Evolutionary conservation across 1,140 invertebrate genomes (phyloP).

Genomic region (Pygmarrhopalites habei): DNA sequence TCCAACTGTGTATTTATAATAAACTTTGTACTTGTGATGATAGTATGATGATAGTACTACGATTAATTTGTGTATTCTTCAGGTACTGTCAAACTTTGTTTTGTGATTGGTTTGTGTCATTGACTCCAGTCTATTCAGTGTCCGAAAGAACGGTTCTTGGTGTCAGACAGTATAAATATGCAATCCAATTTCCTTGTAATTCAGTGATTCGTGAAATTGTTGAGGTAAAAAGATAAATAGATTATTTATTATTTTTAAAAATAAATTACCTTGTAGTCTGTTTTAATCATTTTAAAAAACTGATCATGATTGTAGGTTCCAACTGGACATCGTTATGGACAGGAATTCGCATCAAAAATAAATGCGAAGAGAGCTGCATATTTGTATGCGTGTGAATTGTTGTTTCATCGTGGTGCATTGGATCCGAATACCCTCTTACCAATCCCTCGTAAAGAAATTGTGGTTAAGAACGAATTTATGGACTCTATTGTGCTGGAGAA

Average conservation of each 20-base stretch:
- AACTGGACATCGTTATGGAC: no score
- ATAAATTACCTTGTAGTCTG: no score
- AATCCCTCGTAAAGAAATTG: background rate
- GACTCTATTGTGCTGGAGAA: background rate
- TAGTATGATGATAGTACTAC: no score
- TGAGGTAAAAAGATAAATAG: background rate
- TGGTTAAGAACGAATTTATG: background rate
- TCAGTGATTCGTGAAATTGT: constrained; percentile 9
- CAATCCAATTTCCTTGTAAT: constrained; percentile 14
- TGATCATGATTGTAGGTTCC: no score
- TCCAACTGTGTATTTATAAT: no score
- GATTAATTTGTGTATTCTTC: no score
- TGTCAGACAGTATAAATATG: background rate
- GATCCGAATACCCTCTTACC: constrained; percentile 4
- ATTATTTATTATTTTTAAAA: no score
- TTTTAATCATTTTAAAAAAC: no score
- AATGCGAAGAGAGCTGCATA: constrained; percentile 17
- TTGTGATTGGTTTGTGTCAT: constrained; percentile 11
- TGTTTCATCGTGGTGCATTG: constrained; percentile 2
- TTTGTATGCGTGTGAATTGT: constrained; percentile 8
- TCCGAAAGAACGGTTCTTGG: no score
- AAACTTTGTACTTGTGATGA: no score
- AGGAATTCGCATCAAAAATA: background rate
- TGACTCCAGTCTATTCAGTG: constrained; percentile 3
- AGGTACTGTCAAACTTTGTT: constrained; percentile 18